phyloP scores from a whole-genome alignment of 2,888 invertebrate species.

The Lepidochrysops patricia region DNA sequence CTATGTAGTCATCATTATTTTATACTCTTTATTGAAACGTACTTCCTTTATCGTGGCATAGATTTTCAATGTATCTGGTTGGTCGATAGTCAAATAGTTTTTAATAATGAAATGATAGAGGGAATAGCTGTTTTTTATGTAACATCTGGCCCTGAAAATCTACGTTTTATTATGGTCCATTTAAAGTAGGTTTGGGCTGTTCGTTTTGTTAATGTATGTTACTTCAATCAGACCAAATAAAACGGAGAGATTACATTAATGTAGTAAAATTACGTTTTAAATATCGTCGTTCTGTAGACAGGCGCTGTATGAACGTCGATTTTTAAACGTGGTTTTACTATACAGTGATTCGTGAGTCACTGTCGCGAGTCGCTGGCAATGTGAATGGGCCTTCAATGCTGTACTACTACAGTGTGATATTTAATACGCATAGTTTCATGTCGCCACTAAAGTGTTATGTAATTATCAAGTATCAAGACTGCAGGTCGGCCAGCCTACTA shows the following conservation, averaged over 20 bases:
- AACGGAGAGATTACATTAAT: too few relatives aligned
- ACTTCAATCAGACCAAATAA: background rate
- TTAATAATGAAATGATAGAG: background rate
- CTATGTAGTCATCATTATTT: background rate
- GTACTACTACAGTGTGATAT: conserved; percentile 2
- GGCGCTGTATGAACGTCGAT: too few relatives aligned
- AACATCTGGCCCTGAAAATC: background rate
- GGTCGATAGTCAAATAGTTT: background rate
- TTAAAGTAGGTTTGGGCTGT: background rate
- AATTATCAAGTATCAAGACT: background rate
- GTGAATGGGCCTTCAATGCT: background rate
- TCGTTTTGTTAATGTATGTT: background rate
- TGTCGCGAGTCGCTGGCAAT: too few relatives aligned
- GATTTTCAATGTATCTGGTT: conserved; percentile 8
- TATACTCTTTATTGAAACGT: background rate
- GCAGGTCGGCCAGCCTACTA: too few relatives aligned
- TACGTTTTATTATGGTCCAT: background rate
- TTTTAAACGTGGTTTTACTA: too few relatives aligned
- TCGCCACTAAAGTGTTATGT: background rate
- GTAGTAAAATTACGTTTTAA: too few relatives aligned
- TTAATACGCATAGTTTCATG: background rate
- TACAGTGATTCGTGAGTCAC: too few relatives aligned
- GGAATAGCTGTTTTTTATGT: background rate
- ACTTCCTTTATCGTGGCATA: background rate
- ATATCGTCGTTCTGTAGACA: too few relatives aligned